These are phyloP conservation scores for Eupsittula cactorum DNA, from an alignment of 2,113 vertebrate genomes.

Conservation along the genomic window DNA sequence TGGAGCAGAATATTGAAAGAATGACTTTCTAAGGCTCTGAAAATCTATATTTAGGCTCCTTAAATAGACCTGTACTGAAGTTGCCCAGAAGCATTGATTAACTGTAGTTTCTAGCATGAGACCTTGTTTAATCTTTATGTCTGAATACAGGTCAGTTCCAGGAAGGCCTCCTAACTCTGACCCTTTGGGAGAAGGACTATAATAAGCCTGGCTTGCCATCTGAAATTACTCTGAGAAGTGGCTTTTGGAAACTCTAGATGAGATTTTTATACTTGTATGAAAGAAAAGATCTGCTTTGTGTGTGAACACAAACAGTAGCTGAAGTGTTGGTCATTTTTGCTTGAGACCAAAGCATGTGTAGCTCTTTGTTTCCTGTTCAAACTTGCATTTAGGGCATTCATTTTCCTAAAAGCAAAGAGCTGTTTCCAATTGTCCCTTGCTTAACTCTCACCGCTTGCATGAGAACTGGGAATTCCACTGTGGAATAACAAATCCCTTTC, in stretches of 20 bases:
- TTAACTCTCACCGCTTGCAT: background rate
- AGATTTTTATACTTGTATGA: background rate
- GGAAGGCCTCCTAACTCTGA: background rate
- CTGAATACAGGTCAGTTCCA: background rate
- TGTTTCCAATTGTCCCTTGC: background rate
- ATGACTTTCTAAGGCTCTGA: background rate
- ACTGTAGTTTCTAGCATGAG: background rate
- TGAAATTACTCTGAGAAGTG: background rate
- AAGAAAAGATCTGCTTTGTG: background rate
- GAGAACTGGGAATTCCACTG: background rate
- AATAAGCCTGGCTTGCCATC: background rate
- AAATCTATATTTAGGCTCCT: background rate
- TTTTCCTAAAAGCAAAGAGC: background rate
- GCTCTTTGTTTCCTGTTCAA: background rate
- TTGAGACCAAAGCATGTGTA: background rate
- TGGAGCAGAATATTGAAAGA: background rate
- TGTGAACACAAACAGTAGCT: background rate
- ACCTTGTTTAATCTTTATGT: background rate
- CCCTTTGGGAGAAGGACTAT: background rate
- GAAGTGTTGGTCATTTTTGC: background rate
- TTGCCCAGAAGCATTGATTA: background rate
- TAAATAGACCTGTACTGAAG: background rate
- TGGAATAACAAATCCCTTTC: background rate
- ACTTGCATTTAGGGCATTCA: background rate
- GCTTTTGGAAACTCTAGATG: background rate